These are phyloP conservation scores for Carabus problematicus DNA, from an alignment of 2,888 invertebrate species.

Conservation along the genomic window DNA sequence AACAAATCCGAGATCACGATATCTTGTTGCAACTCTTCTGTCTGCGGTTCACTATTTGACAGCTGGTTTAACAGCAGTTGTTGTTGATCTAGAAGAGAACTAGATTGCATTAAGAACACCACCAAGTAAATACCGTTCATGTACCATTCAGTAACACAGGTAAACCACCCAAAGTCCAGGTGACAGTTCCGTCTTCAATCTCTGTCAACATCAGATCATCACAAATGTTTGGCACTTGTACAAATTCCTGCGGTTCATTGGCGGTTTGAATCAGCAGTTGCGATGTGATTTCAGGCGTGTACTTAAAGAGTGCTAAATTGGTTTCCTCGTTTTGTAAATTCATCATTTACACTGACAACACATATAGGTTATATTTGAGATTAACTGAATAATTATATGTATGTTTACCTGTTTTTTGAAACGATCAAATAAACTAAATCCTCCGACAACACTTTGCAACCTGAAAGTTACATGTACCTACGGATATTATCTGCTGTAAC, in stretches of 20 bases:
- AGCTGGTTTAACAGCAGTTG: neutral
- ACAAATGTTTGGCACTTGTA: constrained; percentile 35
- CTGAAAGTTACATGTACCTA: too few relatives aligned
- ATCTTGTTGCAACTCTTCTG: constrained; percentile 9
- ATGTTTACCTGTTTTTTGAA: too few relatives aligned
- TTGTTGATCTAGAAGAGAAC: constrained; percentile 42
- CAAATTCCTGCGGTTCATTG: constrained; percentile 35
- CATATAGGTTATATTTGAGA: too few relatives aligned
- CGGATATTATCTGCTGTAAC: too few relatives aligned
- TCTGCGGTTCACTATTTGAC: constrained; percentile 17
- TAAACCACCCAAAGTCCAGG: constrained; percentile 54
- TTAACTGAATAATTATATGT: too few relatives aligned
- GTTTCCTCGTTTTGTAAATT: constrained; percentile 24
- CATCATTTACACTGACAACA: too few relatives aligned
- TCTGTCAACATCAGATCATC: constrained; percentile 51
- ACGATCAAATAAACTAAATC: too few relatives aligned
- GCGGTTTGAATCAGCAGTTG: constrained; percentile 34
- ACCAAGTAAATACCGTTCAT: constrained; percentile 47
- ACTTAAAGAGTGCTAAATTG: constrained; percentile 32
- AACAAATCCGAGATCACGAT: neutral
- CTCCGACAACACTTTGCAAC: too few relatives aligned
- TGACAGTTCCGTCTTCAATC: constrained; percentile 50
- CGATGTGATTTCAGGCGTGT: constrained; percentile 36
- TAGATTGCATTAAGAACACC: constrained; percentile 17
- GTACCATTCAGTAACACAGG: constrained; percentile 53